Conservation (phyloP, 92 coral and sea anemone species). For the Anthopleura xanthogrammica region DNA sequence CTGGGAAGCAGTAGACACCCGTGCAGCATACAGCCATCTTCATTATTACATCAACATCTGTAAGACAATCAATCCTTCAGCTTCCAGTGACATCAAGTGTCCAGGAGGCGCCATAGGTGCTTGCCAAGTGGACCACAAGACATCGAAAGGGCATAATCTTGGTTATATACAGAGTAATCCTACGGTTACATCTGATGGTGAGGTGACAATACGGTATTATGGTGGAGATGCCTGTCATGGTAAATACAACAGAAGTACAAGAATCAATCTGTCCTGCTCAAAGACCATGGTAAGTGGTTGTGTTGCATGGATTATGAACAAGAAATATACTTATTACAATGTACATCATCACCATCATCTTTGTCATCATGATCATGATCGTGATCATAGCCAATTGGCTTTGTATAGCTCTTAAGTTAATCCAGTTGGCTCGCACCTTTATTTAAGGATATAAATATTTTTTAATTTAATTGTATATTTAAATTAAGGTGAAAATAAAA, state of each 20-base stretch:
- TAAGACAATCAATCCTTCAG: constrained; percentile 54
- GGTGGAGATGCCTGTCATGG: constrained; percentile 86
- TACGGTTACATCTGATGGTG: constrained; percentile 38
- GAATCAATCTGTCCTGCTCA: constrained; percentile 79
- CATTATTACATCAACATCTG: constrained; percentile 92
- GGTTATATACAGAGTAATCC: constrained; percentile 81
- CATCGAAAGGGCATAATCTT: constrained; percentile 55
- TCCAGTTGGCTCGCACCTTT: too few species aligned
- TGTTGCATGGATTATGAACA: too few species aligned
- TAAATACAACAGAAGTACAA: constrained; percentile 74
- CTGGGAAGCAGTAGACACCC: constrained; percentile 95
- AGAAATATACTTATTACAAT: too few species aligned
- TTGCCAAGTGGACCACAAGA: constrained; percentile 75
- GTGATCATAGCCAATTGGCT: too few species aligned
- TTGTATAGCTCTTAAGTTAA: too few species aligned
- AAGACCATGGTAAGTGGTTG: constrained; percentile 52
- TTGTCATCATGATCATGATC: too few species aligned
- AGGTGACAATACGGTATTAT: constrained; percentile 66
- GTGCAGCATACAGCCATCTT: constrained; percentile 63
- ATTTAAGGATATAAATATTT: too few species aligned
- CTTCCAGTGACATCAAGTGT: constrained; percentile 36
- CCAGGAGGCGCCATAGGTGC: constrained; percentile 77
- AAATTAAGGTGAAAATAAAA: too few species aligned
- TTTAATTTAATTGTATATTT: too few species aligned
- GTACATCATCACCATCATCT: too few species aligned